phyloP scores from a whole-genome alignment of 2,888 invertebrate species.

The Dolichopus griseipennis region DNA sequence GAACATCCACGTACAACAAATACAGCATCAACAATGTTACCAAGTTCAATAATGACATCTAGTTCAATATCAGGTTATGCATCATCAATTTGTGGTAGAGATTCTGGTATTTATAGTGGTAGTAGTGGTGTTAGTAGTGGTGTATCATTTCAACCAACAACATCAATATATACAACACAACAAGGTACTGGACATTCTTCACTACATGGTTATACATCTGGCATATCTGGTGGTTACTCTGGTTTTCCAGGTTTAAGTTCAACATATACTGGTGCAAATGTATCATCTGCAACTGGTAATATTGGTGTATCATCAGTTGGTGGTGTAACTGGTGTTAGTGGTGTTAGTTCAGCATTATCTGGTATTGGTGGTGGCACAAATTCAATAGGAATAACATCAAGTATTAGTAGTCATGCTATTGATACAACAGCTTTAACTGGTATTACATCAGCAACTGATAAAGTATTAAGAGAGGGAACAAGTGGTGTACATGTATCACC shows the following conservation, averaged over 20 bases:
- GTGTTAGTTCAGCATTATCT: constrained; percentile 16
- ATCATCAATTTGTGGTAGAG: constrained; percentile 12
- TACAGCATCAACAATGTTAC: constrained; percentile 35
- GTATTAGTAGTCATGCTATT: constrained; percentile 62
- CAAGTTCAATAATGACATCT: constrained; percentile 35
- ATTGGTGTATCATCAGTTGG: constrained; percentile 17
- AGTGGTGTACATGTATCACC: constrained; percentile 42
- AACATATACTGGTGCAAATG: constrained; percentile 16
- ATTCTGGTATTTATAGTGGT: constrained; percentile 12
- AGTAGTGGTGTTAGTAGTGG: constrained; percentile 11
- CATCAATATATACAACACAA: not conserved
- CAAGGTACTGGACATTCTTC: constrained; percentile 11
- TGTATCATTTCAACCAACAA: not conserved
- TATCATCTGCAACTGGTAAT: constrained; percentile 10
- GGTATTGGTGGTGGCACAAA: constrained; percentile 25
- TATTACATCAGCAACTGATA: constrained; percentile 42
- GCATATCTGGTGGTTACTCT: constrained; percentile 14
- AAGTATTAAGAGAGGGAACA: constrained; percentile 46
- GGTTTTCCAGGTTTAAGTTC: constrained; percentile 14
- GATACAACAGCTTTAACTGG: constrained; percentile 42
- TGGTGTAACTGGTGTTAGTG: constrained; percentile 36
- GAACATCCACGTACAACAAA: constrained; percentile 62
- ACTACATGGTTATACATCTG: constrained; percentile 12
- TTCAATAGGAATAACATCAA: constrained; percentile 50
- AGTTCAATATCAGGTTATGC: constrained; percentile 18